Evolutionary conservation across 2,797 vertebrate species (phyloP).

Genomic region (Chloroceryle inda): DNA sequence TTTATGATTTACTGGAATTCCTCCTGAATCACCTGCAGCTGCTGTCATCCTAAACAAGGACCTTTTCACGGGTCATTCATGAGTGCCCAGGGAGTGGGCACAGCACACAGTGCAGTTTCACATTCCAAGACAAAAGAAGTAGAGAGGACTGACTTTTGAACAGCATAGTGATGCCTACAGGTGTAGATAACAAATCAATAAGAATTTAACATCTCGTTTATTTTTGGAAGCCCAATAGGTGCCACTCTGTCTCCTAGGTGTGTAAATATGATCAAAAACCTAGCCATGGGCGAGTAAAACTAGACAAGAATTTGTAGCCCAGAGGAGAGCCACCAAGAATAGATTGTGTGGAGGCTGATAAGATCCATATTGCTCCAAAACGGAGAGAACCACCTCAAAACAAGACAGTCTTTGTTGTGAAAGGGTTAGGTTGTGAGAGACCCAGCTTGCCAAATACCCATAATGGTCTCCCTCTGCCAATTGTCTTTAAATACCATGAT

Average conservation of each 20-base stretch:
- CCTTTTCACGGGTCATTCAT: background rate
- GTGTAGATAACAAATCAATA: background rate
- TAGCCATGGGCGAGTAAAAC: background rate
- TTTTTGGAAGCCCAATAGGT: constrained; percentile 35
- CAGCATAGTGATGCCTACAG: background rate
- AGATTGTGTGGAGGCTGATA: constrained; percentile 47
- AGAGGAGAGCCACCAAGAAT: constrained; percentile 50
- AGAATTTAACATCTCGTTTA: background rate
- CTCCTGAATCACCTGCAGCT: background rate
- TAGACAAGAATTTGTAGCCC: constrained; percentile 57
- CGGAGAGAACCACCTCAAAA: constrained; percentile 33
- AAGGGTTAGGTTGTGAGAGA: constrained; percentile 30
- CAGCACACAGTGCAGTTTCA: background rate
- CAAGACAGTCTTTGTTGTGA: constrained; percentile 63
- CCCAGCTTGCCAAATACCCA: constrained; percentile 15
- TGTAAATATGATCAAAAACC: constrained; percentile 29
- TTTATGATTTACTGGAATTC: background rate
- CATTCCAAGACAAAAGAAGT: background rate
- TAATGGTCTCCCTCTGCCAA: constrained; percentile 21
- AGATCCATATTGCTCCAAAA: constrained; percentile 51
- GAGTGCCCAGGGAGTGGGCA: background rate
- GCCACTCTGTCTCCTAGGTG: constrained; percentile 28
- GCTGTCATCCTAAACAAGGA: background rate
- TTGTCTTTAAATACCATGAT: constrained; percentile 45
- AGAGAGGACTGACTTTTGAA: background rate